These are phyloP conservation scores for Scaptomyza pallida DNA, from an alignment of 1,140 invertebrate species.

Conservation along the genomic window DNA sequence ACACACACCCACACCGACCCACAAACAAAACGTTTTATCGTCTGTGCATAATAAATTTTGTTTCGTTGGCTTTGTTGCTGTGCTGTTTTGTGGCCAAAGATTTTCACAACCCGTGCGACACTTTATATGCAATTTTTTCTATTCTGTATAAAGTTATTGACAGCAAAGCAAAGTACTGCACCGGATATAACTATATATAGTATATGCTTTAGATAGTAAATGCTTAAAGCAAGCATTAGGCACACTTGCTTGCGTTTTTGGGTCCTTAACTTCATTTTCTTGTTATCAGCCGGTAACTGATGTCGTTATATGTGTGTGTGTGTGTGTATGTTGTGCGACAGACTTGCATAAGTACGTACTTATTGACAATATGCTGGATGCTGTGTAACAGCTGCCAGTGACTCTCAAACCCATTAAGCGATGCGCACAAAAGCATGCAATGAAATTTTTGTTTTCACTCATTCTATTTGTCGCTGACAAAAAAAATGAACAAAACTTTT, in stretches of 20 bases:
- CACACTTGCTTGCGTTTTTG: conserved; percentile 63
- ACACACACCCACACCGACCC: conserved; percentile 21
- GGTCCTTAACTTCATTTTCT: conserved; percentile 20
- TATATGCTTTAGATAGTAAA: neutral
- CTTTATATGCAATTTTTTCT: conserved; percentile 34
- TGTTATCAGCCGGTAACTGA: conserved; percentile 57
- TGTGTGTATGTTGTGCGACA: neutral
- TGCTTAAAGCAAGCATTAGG: conserved; percentile 49
- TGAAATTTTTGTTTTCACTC: conserved; percentile 44
- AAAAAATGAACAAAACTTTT: neutral
- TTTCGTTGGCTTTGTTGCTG: conserved; percentile 48
- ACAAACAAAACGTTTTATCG: conserved; percentile 75
- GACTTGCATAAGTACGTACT: conserved; percentile 16
- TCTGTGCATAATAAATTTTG: conserved; percentile 79
- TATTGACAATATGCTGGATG: conserved; percentile 50
- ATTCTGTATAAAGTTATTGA: conserved; percentile 69
- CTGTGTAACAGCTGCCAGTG: conserved; percentile 74
- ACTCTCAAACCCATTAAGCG: conserved; percentile 60
- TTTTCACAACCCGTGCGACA: conserved; percentile 16
- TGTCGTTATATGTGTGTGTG: conserved; percentile 61
- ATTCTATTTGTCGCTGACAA: conserved; percentile 10
- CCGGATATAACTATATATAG: neutral
- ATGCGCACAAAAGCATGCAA: conserved; percentile 67
- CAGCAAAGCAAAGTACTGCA: conserved; percentile 26
- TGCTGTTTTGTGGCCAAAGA: conserved; percentile 32